These are phyloP conservation scores for Polypedilum vanderplanki DNA, from an alignment of 1,140 invertebrate genomes.

Conservation along the genomic window DNA sequence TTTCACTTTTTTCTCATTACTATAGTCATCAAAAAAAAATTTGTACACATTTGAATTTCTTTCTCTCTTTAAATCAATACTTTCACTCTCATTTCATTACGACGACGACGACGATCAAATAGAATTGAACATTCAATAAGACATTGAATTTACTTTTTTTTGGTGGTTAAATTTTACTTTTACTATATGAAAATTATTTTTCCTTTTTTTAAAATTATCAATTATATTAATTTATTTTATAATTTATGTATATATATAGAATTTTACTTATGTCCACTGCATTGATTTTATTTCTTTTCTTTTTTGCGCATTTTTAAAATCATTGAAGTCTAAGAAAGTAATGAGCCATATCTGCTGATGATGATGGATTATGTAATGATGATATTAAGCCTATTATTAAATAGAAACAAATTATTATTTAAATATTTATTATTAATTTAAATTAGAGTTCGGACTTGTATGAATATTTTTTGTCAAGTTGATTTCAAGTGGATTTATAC, in stretches of 20 bases:
- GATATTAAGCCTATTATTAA: neutral
- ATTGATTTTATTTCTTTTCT: no score
- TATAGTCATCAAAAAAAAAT: no score
- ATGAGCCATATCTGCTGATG: conserved; percentile 13
- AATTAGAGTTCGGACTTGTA: no score
- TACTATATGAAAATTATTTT: no score
- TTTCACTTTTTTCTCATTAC: no score
- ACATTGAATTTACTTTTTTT: neutral
- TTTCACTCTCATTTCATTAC: no score
- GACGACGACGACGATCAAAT: no score
- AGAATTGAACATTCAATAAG: neutral
- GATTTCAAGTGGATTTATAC: no score
- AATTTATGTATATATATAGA: neutral
- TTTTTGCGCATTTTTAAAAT: conserved; percentile 1
- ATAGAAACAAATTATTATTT: neutral
- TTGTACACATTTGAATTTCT: no score
- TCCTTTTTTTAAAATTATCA: neutral
- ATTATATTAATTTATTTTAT: neutral
- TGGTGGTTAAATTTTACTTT: neutral
- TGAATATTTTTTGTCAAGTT: neutral
- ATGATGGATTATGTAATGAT: conserved; percentile 6
- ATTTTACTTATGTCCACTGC: no score
- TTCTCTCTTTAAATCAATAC: no score
- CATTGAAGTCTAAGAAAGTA: conserved; percentile 22
- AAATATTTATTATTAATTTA: neutral